Percentiles rank a stretch among this genome's conserved stretches.
phyloP scores from a whole-genome alignment of 2,113 vertebrate species.

The Neogale vison region DNA sequence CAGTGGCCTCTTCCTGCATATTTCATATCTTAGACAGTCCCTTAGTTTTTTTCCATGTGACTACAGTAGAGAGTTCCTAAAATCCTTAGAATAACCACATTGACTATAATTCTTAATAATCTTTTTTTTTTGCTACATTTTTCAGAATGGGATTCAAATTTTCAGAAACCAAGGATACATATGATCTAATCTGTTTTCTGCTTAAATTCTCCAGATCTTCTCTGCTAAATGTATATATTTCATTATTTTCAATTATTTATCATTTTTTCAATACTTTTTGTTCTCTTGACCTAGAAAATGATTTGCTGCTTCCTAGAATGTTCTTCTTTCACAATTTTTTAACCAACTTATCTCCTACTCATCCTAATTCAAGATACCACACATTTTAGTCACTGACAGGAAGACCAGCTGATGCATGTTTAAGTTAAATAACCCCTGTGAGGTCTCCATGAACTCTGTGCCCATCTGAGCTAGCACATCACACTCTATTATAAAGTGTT shows the following conservation, averaged over 20 bases:
- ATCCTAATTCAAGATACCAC: neutral
- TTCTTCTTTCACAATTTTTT: neutral
- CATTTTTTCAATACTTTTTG: neutral
- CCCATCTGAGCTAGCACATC: neutral
- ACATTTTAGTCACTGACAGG: neutral
- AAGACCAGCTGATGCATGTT: neutral
- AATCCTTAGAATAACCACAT: neutral
- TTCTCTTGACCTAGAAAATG: neutral
- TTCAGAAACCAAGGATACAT: neutral
- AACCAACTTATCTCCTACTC: neutral
- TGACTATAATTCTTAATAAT: neutral
- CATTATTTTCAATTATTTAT: constrained; percentile 2
- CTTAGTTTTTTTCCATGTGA: neutral
- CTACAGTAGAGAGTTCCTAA: neutral
- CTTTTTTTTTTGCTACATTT: neutral
- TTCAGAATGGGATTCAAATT: neutral
- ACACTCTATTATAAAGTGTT: neutral
- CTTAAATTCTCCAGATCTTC: neutral
- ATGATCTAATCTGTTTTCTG: neutral
- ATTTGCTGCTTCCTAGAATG: neutral
- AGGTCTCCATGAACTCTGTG: neutral
- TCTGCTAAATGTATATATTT: neutral
- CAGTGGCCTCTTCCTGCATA: too few relatives aligned
- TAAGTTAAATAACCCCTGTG: neutral
- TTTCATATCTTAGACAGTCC: neutral